These are phyloP conservation scores for Cromileptes altivelis DNA, from an alignment of 2,113 vertebrate genomes.

Conservation along the genomic window DNA sequence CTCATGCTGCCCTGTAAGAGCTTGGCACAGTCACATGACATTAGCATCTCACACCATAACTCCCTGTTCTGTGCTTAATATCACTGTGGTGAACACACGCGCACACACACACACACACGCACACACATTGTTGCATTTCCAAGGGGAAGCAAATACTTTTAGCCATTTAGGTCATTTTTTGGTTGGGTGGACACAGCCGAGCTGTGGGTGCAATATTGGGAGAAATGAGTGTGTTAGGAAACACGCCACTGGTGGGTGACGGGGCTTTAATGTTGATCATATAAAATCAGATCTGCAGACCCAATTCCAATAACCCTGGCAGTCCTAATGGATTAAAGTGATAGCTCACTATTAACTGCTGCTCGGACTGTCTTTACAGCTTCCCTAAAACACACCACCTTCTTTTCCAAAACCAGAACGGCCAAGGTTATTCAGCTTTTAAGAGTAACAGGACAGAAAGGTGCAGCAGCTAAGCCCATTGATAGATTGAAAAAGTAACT, in stretches of 20 bases:
- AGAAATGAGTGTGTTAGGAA: slow-evolving; percentile 57
- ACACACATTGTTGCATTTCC: slow-evolving; percentile 15
- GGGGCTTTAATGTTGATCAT: slow-evolving; percentile 67
- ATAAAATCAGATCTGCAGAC: slow-evolving; percentile 69
- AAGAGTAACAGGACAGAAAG: slow-evolving; percentile 8
- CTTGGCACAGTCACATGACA: slow-evolving; percentile 57
- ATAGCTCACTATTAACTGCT: slow-evolving; percentile 60
- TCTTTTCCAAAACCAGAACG: slow-evolving; percentile 1
- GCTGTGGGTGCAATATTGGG: slow-evolving; percentile 47
- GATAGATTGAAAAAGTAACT: slow-evolving; percentile 3
- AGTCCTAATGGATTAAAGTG: slow-evolving; percentile 69
- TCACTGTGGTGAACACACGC: slow-evolving; percentile 16
- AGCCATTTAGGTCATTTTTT: slow-evolving; percentile 54
- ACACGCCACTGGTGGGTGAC: slow-evolving; percentile 41
- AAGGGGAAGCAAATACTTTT: slow-evolving; percentile 50
- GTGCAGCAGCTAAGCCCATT: background rate
- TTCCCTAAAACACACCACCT: slow-evolving; percentile 38
- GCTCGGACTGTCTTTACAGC: slow-evolving; percentile 46
- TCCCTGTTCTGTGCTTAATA: slow-evolving; percentile 37
- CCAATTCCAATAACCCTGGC: slow-evolving; percentile 62
- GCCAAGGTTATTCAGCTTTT: slow-evolving; percentile 63
- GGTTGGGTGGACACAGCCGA: slow-evolving; percentile 46
- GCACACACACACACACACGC: slow-evolving; percentile 14
- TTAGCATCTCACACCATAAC: slow-evolving; percentile 48
- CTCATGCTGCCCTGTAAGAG: slow-evolving; percentile 50